These are phyloP conservation scores for Hippoglossus hippoglossus DNA, from an alignment of 2,797 vertebrate species.

Conservation along the genomic window DNA sequence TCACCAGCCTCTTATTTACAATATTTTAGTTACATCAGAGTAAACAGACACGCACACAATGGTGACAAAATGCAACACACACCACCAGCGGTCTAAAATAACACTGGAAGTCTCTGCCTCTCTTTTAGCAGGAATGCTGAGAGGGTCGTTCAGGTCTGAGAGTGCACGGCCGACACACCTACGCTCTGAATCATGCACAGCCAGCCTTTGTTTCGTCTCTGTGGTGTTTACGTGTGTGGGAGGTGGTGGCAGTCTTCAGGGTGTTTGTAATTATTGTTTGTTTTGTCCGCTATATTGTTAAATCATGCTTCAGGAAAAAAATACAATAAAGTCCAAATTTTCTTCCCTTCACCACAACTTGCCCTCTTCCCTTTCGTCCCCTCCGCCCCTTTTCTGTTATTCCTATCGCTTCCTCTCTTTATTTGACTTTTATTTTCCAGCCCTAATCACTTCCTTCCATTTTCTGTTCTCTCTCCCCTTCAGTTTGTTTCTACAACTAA, in stretches of 20 bases:
- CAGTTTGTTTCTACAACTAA: slow-evolving; percentile 6
- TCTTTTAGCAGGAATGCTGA: slow-evolving; percentile 56
- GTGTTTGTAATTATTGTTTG: slow-evolving; percentile 25
- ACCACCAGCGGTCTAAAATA: slow-evolving; percentile 35
- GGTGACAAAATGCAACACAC: slow-evolving; percentile 19
- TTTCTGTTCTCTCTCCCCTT: slow-evolving; percentile 13
- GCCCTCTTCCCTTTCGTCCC: slow-evolving; percentile 25
- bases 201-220: slow-evolving; percentile 7
- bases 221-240: slow-evolving; percentile 36
- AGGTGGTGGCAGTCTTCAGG: slow-evolving; percentile 21
- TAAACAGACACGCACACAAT: slow-evolving; percentile 1
- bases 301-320: slow-evolving; percentile 13
- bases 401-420: slow-evolving; percentile 53
- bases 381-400: slow-evolving; percentile 15
- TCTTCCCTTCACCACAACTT: slow-evolving; percentile 13
- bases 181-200: slow-evolving; percentile 32
- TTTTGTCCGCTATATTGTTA: slow-evolving; percentile 24
- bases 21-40: slow-evolving; percentile 4
- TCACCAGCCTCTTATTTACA: neutral
- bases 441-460: slow-evolving; percentile 52
- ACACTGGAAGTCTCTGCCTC: slow-evolving; percentile 17
- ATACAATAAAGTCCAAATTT: too few relatives aligned
- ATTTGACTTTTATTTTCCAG: slow-evolving; percentile 42
- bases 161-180: slow-evolving; percentile 47
- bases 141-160: slow-evolving; percentile 53